Conservation (phyloP, 2,888 invertebrate genomes). For the Ornithoptera priamus region DNA sequence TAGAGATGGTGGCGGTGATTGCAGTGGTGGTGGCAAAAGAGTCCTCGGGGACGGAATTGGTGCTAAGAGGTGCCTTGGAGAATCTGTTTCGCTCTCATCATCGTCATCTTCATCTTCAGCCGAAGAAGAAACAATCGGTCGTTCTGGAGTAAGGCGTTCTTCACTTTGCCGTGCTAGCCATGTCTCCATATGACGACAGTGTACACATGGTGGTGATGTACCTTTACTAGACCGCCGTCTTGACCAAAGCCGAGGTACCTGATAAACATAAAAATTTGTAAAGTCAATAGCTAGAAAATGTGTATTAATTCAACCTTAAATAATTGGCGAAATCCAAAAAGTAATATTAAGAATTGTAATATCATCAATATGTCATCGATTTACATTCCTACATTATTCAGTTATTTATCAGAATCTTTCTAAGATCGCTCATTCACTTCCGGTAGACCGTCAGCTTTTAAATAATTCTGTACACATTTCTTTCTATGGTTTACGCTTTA, state of each 20-base stretch:
- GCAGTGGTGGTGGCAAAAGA: constrained; percentile 53
- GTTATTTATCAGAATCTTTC: too few relatives aligned
- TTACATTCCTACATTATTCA: background rate
- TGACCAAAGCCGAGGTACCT: constrained; percentile 83
- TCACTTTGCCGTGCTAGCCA: constrained; percentile 81
- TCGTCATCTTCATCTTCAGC: constrained; percentile 76
- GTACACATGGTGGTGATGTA: constrained; percentile 86
- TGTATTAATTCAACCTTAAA: background rate
- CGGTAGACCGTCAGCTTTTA: too few relatives aligned
- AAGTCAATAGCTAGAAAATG: background rate
- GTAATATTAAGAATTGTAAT: background rate
- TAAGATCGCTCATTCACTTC: too few relatives aligned
- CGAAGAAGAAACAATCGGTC: constrained; percentile 60
- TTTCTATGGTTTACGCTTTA: too few relatives aligned
- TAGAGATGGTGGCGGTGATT: constrained; percentile 77
- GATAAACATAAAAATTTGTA: constrained; percentile 35
- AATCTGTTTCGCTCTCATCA: constrained; percentile 67
- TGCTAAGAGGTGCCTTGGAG: constrained; percentile 83
- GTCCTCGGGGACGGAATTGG: constrained; percentile 67
- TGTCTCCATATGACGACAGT: constrained; percentile 88
- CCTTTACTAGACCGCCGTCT: constrained; percentile 83
- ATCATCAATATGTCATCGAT: background rate
- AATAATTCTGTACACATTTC: too few relatives aligned
- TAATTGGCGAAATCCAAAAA: background rate
- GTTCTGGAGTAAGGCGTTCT: constrained; percentile 64